A percentile compares a stretch with the other conserved stretches of the same genome.
These are phyloP conservation scores for Euglossa dilemma DNA, from an alignment of 1,140 invertebrate genomes.

Conservation along the genomic window DNA sequence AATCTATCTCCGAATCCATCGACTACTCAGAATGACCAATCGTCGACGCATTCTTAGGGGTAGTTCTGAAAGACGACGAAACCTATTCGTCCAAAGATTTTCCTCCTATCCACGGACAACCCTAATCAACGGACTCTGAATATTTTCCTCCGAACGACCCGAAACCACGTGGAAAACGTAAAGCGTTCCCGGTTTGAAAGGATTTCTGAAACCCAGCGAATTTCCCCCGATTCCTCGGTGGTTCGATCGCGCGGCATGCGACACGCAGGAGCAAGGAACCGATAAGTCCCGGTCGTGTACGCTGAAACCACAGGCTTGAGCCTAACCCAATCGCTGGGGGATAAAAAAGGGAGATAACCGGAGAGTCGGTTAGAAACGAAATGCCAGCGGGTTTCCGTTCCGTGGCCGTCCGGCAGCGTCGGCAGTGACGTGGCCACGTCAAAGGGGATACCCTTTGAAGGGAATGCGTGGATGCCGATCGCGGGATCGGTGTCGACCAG, in stretches of 20 bases:
- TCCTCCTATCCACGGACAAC: too few species aligned
- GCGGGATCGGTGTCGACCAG: slow-evolving; percentile 65
- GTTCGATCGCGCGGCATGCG: background rate
- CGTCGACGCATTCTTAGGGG: too few species aligned
- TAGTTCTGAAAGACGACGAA: too few species aligned
- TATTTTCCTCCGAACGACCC: too few species aligned
- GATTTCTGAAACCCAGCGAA: background rate
- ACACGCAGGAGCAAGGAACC: background rate
- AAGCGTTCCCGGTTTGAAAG: too few species aligned
- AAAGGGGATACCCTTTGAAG: slow-evolving; percentile 51
- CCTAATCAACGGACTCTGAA: too few species aligned
- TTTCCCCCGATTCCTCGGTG: background rate
- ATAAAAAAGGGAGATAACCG: background rate
- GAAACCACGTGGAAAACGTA: too few species aligned
- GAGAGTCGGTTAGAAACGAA: slow-evolving; percentile 27
- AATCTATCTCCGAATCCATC: too few species aligned
- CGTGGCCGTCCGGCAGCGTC: background rate
- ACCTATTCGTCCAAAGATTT: too few species aligned
- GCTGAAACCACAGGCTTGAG: background rate
- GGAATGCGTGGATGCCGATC: slow-evolving; percentile 49
- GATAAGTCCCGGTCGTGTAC: background rate
- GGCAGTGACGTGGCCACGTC: slow-evolving; percentile 54
- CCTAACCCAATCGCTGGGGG: background rate
- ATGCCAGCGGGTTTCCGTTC: slow-evolving; percentile 7
- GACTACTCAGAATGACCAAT: too few species aligned